These are phyloP conservation scores for Bufo gargarizans DNA, from an alignment of 2,113 vertebrate species.

Conservation along the genomic window DNA sequence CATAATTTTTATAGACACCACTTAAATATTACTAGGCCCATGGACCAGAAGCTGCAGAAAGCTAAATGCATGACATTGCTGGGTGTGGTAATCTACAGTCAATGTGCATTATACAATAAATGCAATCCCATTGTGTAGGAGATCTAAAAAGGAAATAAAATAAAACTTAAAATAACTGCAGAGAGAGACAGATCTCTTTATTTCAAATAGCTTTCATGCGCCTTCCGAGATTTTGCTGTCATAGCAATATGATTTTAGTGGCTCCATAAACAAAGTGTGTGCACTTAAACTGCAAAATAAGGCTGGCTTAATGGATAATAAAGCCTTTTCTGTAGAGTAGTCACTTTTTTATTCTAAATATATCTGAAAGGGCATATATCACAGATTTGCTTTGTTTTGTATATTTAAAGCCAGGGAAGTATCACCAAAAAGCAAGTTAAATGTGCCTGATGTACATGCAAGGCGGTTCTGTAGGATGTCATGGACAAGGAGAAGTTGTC, in stretches of 20 bases:
- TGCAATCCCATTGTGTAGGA: conserved; percentile 22
- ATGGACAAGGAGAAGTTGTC: background rate
- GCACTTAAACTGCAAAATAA: conserved; percentile 38
- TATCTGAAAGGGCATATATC: background rate
- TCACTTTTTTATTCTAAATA: conserved; percentile 4
- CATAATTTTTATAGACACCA: too few relatives aligned
- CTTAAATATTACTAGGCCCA: background rate
- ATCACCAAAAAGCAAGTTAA: background rate
- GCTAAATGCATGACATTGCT: background rate
- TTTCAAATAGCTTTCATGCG: conserved; percentile 29
- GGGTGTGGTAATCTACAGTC: background rate
- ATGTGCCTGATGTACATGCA: background rate
- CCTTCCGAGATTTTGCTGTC: conserved; percentile 35
- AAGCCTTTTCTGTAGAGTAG: conserved; percentile 11
- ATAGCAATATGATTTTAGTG: conserved; percentile 33
- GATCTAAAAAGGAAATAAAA: conserved; percentile 20
- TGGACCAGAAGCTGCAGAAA: background rate
- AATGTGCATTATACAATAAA: background rate
- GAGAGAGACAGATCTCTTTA: conserved; percentile 16
- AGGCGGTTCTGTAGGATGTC: background rate
- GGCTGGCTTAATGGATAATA: conserved; percentile 25
- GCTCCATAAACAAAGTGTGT: conserved; percentile 36
- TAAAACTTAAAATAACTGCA: conserved; percentile 12
- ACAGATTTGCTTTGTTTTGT: background rate
- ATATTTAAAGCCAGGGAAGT: background rate